Conservation (phyloP, 2,113 vertebrate genomes). For the Merops nubicus region DNA sequence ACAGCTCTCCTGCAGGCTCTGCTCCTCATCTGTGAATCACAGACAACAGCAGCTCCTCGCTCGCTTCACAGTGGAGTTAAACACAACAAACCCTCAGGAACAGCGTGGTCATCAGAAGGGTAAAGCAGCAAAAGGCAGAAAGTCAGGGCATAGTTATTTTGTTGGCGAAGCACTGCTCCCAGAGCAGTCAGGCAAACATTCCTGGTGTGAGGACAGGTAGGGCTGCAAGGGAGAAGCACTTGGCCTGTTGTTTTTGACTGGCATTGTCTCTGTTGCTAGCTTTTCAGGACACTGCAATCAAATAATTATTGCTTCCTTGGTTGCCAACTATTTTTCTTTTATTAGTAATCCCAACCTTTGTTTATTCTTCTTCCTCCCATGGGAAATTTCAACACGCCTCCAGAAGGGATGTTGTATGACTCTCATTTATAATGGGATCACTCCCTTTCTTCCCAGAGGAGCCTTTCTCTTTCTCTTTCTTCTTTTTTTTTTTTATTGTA, state of each 20-base stretch:
- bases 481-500: not conserved
- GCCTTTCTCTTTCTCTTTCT: not conserved
- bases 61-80: slow-evolving; percentile 10
- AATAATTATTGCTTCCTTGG: slow-evolving; percentile 53
- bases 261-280: slow-evolving; percentile 36
- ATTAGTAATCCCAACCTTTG: slow-evolving; percentile 54
- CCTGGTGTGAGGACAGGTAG: not conserved
- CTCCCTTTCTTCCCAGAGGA: slow-evolving; percentile 55
- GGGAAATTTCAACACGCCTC: slow-evolving; percentile 65
- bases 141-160: slow-evolving; percentile 4
- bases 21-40: not conserved
- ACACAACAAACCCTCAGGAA: not conserved
- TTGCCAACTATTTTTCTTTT: slow-evolving; percentile 56
- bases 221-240: not conserved
- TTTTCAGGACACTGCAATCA: slow-evolving; percentile 29
- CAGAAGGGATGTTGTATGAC: slow-evolving; percentile 45
- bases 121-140: slow-evolving; percentile 9
- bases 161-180: not conserved
- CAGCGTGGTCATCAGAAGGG: not conserved
- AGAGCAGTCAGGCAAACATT: not conserved
- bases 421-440: slow-evolving; percentile 48
- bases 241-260: not conserved
- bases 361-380: slow-evolving; percentile 65
- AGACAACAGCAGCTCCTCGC: not conserved
- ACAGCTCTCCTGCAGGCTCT: not conserved